These are phyloP conservation scores for Anarsia innoxiella DNA, from an alignment of 2,888 invertebrate species.

Conservation along the genomic window DNA sequence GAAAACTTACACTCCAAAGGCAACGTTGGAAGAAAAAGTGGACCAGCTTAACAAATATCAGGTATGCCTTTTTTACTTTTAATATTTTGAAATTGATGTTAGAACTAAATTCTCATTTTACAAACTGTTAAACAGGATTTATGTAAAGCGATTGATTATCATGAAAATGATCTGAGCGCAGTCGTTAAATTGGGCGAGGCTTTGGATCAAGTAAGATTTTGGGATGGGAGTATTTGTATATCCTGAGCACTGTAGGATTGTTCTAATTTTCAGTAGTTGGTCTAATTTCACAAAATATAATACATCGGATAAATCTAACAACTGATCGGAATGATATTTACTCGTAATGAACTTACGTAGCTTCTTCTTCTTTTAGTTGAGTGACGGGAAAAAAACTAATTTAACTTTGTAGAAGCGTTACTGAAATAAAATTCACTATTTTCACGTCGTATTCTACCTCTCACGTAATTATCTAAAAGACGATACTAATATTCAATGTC, in stretches of 20 bases:
- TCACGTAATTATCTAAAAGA: conserved; percentile 24
- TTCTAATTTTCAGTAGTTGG: conserved; percentile 66
- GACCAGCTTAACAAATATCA: conserved; percentile 93
- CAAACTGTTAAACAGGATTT: conserved; percentile 79
- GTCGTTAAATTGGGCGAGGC: conserved; percentile 84
- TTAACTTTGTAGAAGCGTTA: conserved; percentile 34
- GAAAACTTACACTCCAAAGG: conserved; percentile 88
- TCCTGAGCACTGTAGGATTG: conserved; percentile 54
- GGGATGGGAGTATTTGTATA: conserved; percentile 24
- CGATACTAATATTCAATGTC: conserved; percentile 57
- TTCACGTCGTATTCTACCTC: too few species aligned
- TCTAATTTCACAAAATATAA: conserved; percentile 50
- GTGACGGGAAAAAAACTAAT: conserved; percentile 28
- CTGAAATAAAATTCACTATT: too few species aligned
- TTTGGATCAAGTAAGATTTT: conserved; percentile 87
- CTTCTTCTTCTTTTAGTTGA: conserved; percentile 16
- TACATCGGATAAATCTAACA: conserved; percentile 38
- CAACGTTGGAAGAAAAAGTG: conserved; percentile 91
- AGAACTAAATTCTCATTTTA: conserved; percentile 26
- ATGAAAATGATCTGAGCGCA: conserved; percentile 82
- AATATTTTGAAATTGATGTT: conserved; percentile 10
- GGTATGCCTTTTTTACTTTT: conserved; percentile 64
- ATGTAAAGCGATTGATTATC: conserved; percentile 82
- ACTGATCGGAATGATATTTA: too few species aligned
- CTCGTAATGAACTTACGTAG: conserved; percentile 14